phyloP scores from a whole-genome alignment of 2,888 invertebrate genomes.

The Cotesia congregata region DNA sequence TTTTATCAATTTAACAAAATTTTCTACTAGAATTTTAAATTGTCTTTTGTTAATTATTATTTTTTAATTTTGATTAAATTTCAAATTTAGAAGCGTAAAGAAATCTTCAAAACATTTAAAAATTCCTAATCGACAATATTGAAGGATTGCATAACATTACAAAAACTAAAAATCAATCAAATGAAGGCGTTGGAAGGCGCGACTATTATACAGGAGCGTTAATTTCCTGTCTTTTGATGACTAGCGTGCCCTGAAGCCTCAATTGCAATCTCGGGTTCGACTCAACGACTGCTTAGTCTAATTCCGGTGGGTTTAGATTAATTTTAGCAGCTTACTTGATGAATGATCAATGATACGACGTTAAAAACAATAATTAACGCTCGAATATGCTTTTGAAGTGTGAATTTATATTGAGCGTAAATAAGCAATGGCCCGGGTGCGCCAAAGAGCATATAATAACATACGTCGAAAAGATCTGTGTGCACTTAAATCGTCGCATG shows the following conservation, averaged over 20 bases:
- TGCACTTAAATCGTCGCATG: constrained; percentile 1
- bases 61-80: no score
- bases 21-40: no score
- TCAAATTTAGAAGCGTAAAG: no score
- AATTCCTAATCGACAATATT: no score
- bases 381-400: background rate
- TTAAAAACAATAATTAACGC: constrained; percentile 4
- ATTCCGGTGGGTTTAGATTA: no score
- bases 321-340: background rate
- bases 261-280: background rate
- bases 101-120: no score
- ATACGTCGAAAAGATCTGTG: background rate
- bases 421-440: no score
- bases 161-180: background rate
- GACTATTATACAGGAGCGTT: constrained; percentile 24
- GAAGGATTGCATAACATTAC: no score
- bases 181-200: constrained; percentile 16
- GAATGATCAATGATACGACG: background rate
- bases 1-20: no score
- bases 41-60: no score
- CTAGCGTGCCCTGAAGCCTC: constrained; percentile 17
- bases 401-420: background rate
- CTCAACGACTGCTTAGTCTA: background rate
- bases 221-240: constrained; percentile 33
- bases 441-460: no score